A percentile compares a stretch with the other conserved stretches of the same genome.
Evolutionary conservation across 2,113 vertebrate genomes (phyloP).

Genomic region (Perca schrenkii): DNA sequence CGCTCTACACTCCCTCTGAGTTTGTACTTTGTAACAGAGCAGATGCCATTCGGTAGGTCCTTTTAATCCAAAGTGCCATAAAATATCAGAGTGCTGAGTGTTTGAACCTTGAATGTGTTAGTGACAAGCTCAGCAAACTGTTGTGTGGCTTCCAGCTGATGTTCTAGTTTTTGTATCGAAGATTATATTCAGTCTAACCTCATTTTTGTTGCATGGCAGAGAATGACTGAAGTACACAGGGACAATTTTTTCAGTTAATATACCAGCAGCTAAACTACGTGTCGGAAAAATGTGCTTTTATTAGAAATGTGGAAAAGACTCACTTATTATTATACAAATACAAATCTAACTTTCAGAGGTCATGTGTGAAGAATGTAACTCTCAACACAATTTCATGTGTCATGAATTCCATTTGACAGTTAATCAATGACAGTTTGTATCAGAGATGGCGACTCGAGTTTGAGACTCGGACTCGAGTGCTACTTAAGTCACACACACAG

Average conservation of each 20-base stretch:
- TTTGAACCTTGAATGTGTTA: constrained; percentile 42
- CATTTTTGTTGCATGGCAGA: constrained; percentile 5
- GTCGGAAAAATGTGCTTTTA: not conserved
- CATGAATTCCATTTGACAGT: not conserved
- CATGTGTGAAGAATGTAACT: not conserved
- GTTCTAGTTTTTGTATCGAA: not conserved
- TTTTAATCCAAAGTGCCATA: constrained; percentile 54
- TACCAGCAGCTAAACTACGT: not conserved
- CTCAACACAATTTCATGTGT: not conserved
- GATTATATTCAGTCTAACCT: constrained; percentile 22
- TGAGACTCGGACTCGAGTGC: no score
- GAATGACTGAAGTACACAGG: not conserved
- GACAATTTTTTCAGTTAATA: not conserved
- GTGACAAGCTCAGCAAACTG: constrained; percentile 31
- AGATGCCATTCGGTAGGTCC: constrained; percentile 17
- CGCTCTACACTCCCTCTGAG: not conserved
- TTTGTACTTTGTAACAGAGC: constrained; percentile 19
- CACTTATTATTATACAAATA: not conserved
- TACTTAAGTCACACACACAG: no score
- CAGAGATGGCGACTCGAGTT: no score
- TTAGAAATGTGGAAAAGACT: not conserved
- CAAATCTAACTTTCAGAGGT: not conserved
- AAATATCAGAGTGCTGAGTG: constrained; percentile 43
- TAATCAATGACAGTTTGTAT: not conserved
- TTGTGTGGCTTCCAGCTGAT: constrained; percentile 47